Evolutionary conservation across 2,888 invertebrate species (phyloP).

Genomic region (Bedellia somnulentella): DNA sequence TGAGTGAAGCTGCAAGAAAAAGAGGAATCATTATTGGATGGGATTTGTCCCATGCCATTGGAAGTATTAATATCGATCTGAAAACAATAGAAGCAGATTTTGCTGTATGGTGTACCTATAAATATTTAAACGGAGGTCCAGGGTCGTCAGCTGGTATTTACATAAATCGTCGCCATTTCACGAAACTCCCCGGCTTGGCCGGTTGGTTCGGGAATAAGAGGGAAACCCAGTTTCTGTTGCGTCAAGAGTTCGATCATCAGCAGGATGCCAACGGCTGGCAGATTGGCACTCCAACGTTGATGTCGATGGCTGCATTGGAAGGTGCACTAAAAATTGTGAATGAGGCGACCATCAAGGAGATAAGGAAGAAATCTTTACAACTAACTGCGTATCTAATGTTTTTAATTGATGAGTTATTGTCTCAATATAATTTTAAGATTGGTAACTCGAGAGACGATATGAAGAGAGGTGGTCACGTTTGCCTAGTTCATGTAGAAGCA

Average conservation of each 20-base stretch:
- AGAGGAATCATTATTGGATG: slow-evolving; percentile 33
- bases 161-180: slow-evolving; percentile 35
- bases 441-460: slow-evolving; percentile 29
- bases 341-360: slow-evolving; percentile 29
- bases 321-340: slow-evolving; percentile 29
- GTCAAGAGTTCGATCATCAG: slow-evolving; percentile 36
- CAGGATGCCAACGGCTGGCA: slow-evolving; percentile 37
- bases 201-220: slow-evolving; percentile 40
- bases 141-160: slow-evolving; percentile 31
- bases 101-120: slow-evolving; percentile 46
- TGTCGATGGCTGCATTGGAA: slow-evolving; percentile 36
- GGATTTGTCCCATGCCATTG: slow-evolving; percentile 39
- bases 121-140: slow-evolving; percentile 43
- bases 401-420: slow-evolving; percentile 27
- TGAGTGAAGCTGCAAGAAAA: slow-evolving; percentile 28
- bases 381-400: slow-evolving; percentile 41
- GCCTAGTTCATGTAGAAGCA: slow-evolving; percentile 32
- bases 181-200: slow-evolving; percentile 26
- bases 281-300: slow-evolving; percentile 28
- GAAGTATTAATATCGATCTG: slow-evolving; percentile 30
- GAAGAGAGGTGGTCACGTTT: slow-evolving; percentile 36
- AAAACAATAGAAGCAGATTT: slow-evolving; percentile 35
- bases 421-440: slow-evolving; percentile 24
- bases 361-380: slow-evolving; percentile 35
- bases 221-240: slow-evolving; percentile 28